Percentiles rank a stretch among this genome's conserved stretches.
phyloP scores from a whole-genome alignment of 2,888 invertebrate genomes.

The Nematopogon swammerdamellus region DNA sequence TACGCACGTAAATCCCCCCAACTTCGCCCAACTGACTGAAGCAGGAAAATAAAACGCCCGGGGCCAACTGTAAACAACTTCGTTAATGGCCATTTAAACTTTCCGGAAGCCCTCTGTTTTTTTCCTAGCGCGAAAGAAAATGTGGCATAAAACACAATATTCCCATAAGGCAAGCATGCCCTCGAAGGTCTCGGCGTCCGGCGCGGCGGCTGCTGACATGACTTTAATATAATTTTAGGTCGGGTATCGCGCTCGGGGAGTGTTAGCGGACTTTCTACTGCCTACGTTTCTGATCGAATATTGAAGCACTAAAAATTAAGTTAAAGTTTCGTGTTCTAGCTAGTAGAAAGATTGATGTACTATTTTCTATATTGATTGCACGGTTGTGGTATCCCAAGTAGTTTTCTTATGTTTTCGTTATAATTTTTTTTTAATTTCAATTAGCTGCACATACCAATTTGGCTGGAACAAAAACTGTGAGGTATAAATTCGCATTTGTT shows the following conservation, averaged over 20 bases:
- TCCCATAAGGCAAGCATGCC: background rate
- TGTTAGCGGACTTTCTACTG: too few species aligned
- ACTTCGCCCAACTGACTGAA: background rate
- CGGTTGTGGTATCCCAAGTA: too few species aligned
- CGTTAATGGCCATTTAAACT: constrained; percentile 41
- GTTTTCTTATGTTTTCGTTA: too few species aligned
- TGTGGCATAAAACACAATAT: background rate
- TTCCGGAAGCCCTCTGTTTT: constrained; percentile 30
- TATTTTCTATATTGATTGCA: too few species aligned
- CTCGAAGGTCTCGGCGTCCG: background rate
- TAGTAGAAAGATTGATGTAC: too few species aligned
- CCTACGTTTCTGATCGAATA: too few species aligned
- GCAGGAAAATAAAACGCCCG: constrained; percentile 17
- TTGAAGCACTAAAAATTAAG: too few species aligned
- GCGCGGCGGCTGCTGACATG: background rate
- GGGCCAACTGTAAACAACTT: constrained; percentile 40
- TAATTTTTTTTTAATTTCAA: too few species aligned
- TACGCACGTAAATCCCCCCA: background rate
- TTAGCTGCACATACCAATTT: too few species aligned
- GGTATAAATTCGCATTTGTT: too few species aligned
- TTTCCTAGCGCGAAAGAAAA: background rate
- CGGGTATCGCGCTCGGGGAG: background rate
- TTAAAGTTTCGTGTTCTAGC: too few species aligned
- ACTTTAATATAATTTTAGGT: background rate
- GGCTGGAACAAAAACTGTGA: too few species aligned